These are phyloP conservation scores for Zaprionus vittiger DNA, from an alignment of 1,140 invertebrate species.

Conservation along the genomic window DNA sequence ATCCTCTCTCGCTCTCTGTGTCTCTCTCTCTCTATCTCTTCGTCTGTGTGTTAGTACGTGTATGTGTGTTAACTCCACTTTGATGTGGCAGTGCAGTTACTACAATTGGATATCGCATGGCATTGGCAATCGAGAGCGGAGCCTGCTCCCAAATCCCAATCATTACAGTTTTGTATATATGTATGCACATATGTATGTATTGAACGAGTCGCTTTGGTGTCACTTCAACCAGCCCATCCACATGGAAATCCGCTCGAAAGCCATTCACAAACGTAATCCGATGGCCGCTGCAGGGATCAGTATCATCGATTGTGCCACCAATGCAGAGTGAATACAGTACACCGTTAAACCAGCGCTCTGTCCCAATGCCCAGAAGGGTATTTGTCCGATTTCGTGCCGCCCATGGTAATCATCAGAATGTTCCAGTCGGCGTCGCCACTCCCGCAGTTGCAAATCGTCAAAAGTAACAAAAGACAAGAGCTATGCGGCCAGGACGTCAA, in stretches of 20 bases:
- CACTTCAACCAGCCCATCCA: conserved; percentile 87
- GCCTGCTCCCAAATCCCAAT: conserved; percentile 90
- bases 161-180: conserved; percentile 87
- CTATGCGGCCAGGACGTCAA: conserved; percentile 15
- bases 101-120: conserved; percentile 89
- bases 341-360: conserved; percentile 86
- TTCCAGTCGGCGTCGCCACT: conserved; percentile 38
- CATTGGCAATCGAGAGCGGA: conserved; percentile 87
- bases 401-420: conserved; percentile 88
- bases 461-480: conserved; percentile 31
- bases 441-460: conserved; percentile 23
- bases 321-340: conserved; percentile 5
- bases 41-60: background rate
- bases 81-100: conserved; percentile 80
- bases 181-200: conserved; percentile 85
- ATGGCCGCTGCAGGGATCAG: conserved; percentile 85
- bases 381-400: conserved; percentile 92
- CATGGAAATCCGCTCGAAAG: conserved; percentile 88
- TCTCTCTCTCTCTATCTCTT: background rate
- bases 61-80: conserved; percentile 21
- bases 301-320: conserved; percentile 39
- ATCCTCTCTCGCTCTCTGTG: conserved; percentile 2
- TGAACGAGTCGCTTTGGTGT: conserved; percentile 87
- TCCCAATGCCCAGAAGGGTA: conserved; percentile 89
- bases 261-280: conserved; percentile 90